Conservation (phyloP, 2,888 invertebrate species). For the Pseudococcus longispinus region DNA sequence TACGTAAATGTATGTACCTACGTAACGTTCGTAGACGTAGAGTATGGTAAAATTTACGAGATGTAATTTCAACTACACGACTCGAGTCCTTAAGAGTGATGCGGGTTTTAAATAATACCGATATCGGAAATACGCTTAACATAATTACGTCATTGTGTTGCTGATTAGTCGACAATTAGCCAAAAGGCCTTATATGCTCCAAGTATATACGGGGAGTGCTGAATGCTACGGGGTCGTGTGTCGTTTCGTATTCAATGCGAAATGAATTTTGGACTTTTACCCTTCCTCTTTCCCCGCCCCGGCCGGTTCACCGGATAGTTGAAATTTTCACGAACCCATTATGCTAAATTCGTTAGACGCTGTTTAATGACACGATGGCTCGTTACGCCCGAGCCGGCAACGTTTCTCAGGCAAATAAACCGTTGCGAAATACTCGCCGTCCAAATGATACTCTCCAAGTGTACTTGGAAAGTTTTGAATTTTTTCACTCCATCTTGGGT, state of each 20-base stretch:
- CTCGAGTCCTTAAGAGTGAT: not conserved
- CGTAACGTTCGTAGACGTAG: no score
- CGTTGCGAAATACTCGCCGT: not conserved
- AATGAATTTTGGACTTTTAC: not conserved
- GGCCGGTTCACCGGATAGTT: not conserved
- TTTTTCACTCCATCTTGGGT: not conserved
- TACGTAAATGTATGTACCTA: not conserved
- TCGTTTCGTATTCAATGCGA: not conserved
- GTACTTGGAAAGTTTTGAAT: not conserved
- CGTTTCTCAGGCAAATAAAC: not conserved
- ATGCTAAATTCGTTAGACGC: slow-evolving; percentile 10
- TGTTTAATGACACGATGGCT: not conserved
- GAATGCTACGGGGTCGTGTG: not conserved
- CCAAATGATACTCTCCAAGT: not conserved
- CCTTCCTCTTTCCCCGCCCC: not conserved
- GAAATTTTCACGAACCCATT: not conserved
- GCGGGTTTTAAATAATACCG: slow-evolving; percentile 19
- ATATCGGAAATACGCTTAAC: slow-evolving; percentile 30
- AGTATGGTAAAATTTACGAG: not conserved
- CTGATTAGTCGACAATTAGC: slow-evolving; percentile 21
- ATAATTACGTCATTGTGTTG: slow-evolving; percentile 26
- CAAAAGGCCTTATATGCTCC: not conserved
- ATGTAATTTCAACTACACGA: not conserved
- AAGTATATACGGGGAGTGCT: not conserved
- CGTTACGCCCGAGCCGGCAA: not conserved